Conservation (phyloP, 2,113 vertebrate genomes). For the Cephalopholis sonnerati region DNA sequence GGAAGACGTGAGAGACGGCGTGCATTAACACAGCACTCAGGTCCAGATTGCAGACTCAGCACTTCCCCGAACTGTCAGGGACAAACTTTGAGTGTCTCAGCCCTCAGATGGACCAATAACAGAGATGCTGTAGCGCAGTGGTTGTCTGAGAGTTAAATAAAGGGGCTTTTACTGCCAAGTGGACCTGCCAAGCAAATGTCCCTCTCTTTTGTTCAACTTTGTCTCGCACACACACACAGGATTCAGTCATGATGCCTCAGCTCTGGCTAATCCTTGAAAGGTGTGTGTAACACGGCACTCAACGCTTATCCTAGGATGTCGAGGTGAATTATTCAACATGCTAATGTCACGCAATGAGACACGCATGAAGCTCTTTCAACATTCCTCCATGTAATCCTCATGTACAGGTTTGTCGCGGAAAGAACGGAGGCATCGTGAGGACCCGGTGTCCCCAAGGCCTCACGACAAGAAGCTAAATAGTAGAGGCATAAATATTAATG, state of each 20-base stretch:
- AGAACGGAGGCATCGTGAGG: constrained; percentile 15
- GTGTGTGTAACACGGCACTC: constrained; percentile 62
- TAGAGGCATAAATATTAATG: constrained; percentile 76
- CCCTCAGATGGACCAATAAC: constrained; percentile 51
- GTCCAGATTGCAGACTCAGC: constrained; percentile 79
- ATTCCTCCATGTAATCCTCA: constrained; percentile 50
- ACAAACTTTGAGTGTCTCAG: constrained; percentile 76
- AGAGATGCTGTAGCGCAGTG: constrained; percentile 30
- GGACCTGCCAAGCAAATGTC: constrained; percentile 43
- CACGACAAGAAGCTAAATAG: constrained; percentile 58
- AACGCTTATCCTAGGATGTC: constrained; percentile 40
- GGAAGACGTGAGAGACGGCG: constrained; percentile 29
- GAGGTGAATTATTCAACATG: constrained; percentile 70
- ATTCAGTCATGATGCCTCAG: constrained; percentile 11
- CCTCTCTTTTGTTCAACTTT: constrained; percentile 56
- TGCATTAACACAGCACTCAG: constrained; percentile 82
- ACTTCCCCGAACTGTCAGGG: constrained; percentile 71
- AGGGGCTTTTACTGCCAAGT: constrained; percentile 71
- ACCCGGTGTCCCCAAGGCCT: constrained; percentile 26
- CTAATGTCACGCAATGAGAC: constrained; percentile 73
- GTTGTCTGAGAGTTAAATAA: constrained; percentile 69
- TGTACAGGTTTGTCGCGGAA: constrained; percentile 50
- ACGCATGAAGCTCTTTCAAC: constrained; percentile 40
- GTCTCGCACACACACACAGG: not conserved
- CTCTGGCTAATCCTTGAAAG: constrained; percentile 58